A percentile compares a stretch with the other conserved stretches of the same genome.
These are phyloP conservation scores for Ceraclea dissimilis DNA, from an alignment of 2,888 invertebrate genomes.

Conservation along the genomic window DNA sequence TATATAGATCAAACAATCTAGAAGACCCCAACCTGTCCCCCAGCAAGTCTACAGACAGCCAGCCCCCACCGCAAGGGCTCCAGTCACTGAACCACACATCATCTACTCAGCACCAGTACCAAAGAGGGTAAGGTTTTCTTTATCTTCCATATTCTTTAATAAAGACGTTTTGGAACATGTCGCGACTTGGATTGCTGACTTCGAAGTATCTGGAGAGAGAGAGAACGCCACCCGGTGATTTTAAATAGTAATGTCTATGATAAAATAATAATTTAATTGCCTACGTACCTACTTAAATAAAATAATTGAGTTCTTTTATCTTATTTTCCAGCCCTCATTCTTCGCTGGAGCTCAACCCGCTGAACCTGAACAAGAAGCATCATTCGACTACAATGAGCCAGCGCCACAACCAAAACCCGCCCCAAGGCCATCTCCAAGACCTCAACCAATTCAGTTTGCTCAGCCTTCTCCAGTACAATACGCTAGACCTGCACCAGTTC, in stretches of 20 bases:
- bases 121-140: conserved; percentile 20
- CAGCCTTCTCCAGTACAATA: conserved; percentile 27
- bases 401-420: conserved; percentile 28
- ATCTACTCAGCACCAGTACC: conserved; percentile 25
- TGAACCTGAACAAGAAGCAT: conserved; percentile 31
- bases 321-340: conserved; percentile 38
- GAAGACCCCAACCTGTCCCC: conserved; percentile 16
- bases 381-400: conserved; percentile 23
- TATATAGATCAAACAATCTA: conserved; percentile 16
- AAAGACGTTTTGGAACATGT: no score
- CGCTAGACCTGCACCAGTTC: conserved; percentile 27
- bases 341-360: conserved; percentile 41
- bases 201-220: no score
- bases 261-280: no score
- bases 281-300: no score
- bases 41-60: conserved; percentile 25
- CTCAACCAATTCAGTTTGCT: conserved; percentile 27
- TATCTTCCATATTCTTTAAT: background rate
- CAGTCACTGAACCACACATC: conserved; percentile 25
- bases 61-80: conserved; percentile 32
- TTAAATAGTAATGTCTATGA: no score
- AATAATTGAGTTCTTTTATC: background rate
- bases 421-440: conserved; percentile 30
- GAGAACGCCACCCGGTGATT: no score
- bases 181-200: no score